Evolutionary conservation across 1,140 invertebrate genomes (phyloP), one percentile per base, ranked within the genome.

Genomic region (Cataglyphis hispanica): DNA sequence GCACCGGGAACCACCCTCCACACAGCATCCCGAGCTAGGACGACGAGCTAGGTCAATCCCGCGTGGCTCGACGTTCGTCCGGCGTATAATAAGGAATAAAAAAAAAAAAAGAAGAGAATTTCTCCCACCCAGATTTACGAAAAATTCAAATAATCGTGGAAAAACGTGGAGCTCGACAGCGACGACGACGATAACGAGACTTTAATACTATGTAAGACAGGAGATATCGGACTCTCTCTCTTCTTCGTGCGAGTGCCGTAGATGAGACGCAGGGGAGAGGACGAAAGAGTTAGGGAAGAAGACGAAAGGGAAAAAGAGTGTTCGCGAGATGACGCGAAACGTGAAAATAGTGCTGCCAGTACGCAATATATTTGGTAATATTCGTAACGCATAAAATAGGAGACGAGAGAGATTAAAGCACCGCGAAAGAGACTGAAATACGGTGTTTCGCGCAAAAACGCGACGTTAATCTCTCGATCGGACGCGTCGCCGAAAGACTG

Each of bases 351-450:
- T 90, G 93, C 93, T 93, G 92, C 91, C 92, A 93, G 90, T 91
- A 91, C 69, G 92, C 91, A 93, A 94, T 93, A 93, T 87, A 91
- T 91, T 92, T 88, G 86, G 83, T 87, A 90, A 90, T 91, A 89
- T 86, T 92, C 87, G 81, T 80, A 91, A 90, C 34, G 86, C 43
- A 86, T 92, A 89, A 91, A 76, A 34, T 72, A 63, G 69, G 25
- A 60, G 34, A 60, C 27, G 81, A 43, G 53, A 74, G 43, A 84
- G 56, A 88, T 72, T 4, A 27, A 69, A 37, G 11, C 22, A 64
- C 31, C 70, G 78, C 76, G 70, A 56, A 69, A 67, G 22, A 25
- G 22, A 72, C 37, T 53, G 43, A 80, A 46, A 43, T 61, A 34
- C 50, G 83, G 63, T 80, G 76, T 50, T 78, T 60, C 81, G 75